Conservation (phyloP, 1,140 invertebrate species). For the Cydia amplana region DNA sequence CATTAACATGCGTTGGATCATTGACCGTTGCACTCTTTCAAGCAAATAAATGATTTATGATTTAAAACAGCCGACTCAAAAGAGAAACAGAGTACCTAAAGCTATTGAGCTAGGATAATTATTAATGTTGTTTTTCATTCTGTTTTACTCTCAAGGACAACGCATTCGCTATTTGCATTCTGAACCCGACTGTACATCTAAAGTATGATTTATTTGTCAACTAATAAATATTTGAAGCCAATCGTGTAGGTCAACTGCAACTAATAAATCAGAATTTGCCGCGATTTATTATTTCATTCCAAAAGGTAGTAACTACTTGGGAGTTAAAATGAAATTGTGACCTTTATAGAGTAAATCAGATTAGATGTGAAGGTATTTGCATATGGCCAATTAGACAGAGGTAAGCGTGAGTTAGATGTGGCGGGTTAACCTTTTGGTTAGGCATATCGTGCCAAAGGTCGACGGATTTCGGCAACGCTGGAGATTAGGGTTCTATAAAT, state of each 20-base stretch:
- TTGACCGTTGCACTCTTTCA: too few relatives aligned
- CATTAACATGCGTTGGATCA: neutral
- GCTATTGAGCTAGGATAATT: too few relatives aligned
- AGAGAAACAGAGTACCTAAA: too few relatives aligned
- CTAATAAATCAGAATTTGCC: constrained; percentile 8
- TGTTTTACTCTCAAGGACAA: too few relatives aligned
- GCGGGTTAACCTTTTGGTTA: neutral
- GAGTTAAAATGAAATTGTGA: neutral
- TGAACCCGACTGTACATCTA: neutral
- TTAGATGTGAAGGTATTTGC: neutral
- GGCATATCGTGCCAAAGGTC: neutral
- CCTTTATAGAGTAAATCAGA: neutral
- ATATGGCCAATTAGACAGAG: neutral
- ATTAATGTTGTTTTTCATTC: too few relatives aligned
- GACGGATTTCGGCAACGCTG: too few relatives aligned
- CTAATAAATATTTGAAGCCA: constrained; percentile 1
- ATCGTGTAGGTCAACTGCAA: neutral
- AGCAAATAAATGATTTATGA: too few relatives aligned
- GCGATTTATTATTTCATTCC: neutral
- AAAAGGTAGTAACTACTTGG: neutral
- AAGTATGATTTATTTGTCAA: constrained; percentile 11
- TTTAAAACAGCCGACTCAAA: too few relatives aligned
- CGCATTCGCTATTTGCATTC: too few relatives aligned
- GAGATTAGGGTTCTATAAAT: too few relatives aligned
- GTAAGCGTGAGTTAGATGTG: neutral